Base-by-base conservation (phyloP, 2,888 invertebrate genomes). In the Pomacea canaliculata region DNA sequence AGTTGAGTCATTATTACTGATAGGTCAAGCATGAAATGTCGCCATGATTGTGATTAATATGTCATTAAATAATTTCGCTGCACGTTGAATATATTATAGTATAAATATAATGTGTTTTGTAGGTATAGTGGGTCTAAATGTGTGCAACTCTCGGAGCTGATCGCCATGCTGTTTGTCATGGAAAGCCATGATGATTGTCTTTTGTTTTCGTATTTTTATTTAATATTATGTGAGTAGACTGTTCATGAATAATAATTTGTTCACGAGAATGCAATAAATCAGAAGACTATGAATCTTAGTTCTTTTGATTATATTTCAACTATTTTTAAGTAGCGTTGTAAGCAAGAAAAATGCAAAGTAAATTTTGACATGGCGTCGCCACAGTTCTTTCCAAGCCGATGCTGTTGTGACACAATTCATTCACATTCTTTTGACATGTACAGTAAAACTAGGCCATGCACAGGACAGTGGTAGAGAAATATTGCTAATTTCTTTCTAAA, bases 161-260 rank as follows among this genome's bases (percentile, higher is more conserved):
- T 71, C 70, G 70, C 76, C 78, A 78, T 76, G 75, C 78, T 76
- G 73, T 71, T 76, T 70, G 69, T 23, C 56, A 78, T 71, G 70
- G 59, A 75, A 78, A 75, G 70, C 75, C 68, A 70, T 59, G 71
- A 48, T 71, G 71, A 71, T 72, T 49, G 72, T 73, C 76, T 16
- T 80, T 80, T 78, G 78, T 78, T 76, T 76, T 78, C 78, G 77
- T 80, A 78, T 74, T 76, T 66, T 49, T 76, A 67, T n/a, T 62
- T 76, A 51, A 49, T 49, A 62, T 76, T 46, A 71, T 48, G 46
- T 73, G 49, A 51, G 12, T 48, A 51, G 63, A 18, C 63, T 23
- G 63, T 2, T 63, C 4, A 19, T 7, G 19, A 63, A 12, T 23
- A 63, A 19, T 56, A 56, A 16, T 56, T 13, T 56, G 51, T 63